Percentiles rank a stretch among this genome's conserved stretches.
Conservation (phyloP, 2,888 invertebrate genomes). For the Aporophyla lueneburgensis region DNA sequence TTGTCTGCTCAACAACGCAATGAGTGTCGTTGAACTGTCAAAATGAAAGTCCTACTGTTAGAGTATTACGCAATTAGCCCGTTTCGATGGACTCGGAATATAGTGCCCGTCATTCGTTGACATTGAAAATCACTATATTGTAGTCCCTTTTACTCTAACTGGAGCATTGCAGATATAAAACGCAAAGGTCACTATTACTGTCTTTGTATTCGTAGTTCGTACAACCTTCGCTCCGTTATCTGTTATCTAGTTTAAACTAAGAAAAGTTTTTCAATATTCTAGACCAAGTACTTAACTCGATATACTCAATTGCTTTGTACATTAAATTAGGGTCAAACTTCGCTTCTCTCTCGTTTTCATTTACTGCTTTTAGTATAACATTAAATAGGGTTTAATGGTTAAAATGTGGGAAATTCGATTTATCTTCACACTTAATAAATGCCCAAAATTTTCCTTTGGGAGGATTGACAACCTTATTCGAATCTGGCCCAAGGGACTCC, state of each 20-base stretch:
- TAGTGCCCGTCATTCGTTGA: conserved; percentile 23
- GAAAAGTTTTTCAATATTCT: conserved; percentile 27
- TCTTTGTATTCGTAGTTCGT: conserved; percentile 7
- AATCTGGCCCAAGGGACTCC: conserved; percentile 19
- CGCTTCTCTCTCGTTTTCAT: conserved; percentile 10
- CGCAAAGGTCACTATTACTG: conserved; percentile 11
- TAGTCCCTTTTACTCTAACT: conserved; percentile 14
- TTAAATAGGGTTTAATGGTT: neutral
- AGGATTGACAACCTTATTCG: conserved; percentile 43
- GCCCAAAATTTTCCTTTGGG: conserved; percentile 7
- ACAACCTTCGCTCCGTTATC: neutral
- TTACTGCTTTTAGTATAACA: conserved; percentile 5
- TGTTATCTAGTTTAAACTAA: conserved; percentile 12
- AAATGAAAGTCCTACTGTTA: too few relatives aligned
- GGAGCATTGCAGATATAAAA: conserved; percentile 21
- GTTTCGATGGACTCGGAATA: conserved; percentile 24
- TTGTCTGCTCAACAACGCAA: too few relatives aligned
- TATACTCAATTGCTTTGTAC: conserved; percentile 24
- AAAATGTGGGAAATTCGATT: conserved; percentile 36
- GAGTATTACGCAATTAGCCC: too few relatives aligned
- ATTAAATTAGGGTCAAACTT: conserved; percentile 38
- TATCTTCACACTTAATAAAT: neutral
- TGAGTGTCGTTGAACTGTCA: too few relatives aligned
- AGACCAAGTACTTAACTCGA: conserved; percentile 22
- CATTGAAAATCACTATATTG: conserved; percentile 34